phyloP scores from a whole-genome alignment of 2,113 vertebrate genomes.

The Paracanthobrama guichenoti region DNA sequence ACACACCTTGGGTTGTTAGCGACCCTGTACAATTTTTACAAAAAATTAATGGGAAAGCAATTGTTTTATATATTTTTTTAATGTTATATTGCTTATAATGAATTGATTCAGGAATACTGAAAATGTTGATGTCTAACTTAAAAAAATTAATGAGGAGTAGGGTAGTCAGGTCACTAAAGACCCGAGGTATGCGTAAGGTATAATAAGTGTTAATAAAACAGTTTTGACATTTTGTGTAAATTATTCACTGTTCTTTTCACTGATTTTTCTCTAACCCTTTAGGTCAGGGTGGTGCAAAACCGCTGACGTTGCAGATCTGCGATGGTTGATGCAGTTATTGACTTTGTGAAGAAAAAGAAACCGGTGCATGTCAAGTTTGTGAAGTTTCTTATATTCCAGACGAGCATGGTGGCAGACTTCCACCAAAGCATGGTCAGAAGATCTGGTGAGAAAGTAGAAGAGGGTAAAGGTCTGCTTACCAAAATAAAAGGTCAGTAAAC shows the following conservation, averaged over 20 bases:
- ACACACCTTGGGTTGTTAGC: too few relatives aligned
- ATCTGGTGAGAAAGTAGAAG: constrained; percentile 43
- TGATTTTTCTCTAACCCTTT: background rate
- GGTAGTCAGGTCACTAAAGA: too few relatives aligned
- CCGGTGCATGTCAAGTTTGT: constrained; percentile 65
- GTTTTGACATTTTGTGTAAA: background rate
- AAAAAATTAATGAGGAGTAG: too few relatives aligned
- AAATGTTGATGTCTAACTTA: too few relatives aligned
- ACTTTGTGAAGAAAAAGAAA: constrained; percentile 74
- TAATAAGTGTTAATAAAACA: too few relatives aligned
- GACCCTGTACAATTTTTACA: too few relatives aligned
- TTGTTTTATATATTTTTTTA: too few relatives aligned
- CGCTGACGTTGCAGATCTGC: constrained; percentile 77
- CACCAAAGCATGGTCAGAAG: constrained; percentile 77
- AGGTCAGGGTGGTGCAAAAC: constrained; percentile 78
- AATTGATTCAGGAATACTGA: too few relatives aligned
- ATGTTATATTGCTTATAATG: too few relatives aligned
- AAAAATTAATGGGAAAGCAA: too few relatives aligned
- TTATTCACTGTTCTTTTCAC: too few relatives aligned
- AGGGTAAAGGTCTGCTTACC: rapidly evolving
- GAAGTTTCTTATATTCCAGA: constrained; percentile 86
- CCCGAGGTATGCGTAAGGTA: too few relatives aligned
- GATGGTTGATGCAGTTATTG: constrained; percentile 79
- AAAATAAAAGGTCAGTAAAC: constrained; percentile 68
- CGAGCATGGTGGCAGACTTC: constrained; percentile 77